A percentile compares a stretch with the other conserved stretches of the same genome.
These are phyloP conservation scores for Sylvia borin DNA, from an alignment of 2,797 vertebrate genomes.

Conservation along the genomic window DNA sequence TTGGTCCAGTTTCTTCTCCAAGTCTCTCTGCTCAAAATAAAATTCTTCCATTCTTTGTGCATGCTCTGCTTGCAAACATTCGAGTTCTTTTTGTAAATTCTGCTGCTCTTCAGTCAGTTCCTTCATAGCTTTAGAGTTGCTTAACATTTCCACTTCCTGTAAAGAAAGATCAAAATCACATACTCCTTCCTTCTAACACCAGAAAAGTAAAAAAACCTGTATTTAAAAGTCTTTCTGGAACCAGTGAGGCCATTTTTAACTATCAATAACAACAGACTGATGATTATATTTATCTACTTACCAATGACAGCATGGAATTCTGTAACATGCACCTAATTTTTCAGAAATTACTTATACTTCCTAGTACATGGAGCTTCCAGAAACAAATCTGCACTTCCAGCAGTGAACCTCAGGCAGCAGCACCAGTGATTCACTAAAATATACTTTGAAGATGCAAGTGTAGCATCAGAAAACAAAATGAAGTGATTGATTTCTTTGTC, in stretches of 20 bases:
- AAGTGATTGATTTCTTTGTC: neutral
- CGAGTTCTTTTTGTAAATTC: constrained; percentile 92
- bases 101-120: constrained; percentile 92
- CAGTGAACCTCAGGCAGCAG: neutral
- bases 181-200: neutral
- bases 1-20: constrained; percentile 94
- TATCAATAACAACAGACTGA: neutral
- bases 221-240: neutral
- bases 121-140: constrained; percentile 89
- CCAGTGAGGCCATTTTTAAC: neutral
- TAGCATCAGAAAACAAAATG: neutral
- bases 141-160: constrained; percentile 94
- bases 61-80: constrained; percentile 92
- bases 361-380: neutral
- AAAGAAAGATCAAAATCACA: constrained; percentile 29
- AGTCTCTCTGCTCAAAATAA: constrained; percentile 91
- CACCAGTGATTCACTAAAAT: neutral
- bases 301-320: neutral
- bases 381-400: neutral
- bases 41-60: constrained; percentile 91
- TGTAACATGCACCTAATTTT: neutral
- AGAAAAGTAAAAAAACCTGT: neutral
- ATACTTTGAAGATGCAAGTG: neutral
- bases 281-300: neutral
- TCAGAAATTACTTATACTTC: neutral